Base-by-base conservation (phyloP, 2,797 vertebrate genomes). In the Sebastes vulpes region DNA sequence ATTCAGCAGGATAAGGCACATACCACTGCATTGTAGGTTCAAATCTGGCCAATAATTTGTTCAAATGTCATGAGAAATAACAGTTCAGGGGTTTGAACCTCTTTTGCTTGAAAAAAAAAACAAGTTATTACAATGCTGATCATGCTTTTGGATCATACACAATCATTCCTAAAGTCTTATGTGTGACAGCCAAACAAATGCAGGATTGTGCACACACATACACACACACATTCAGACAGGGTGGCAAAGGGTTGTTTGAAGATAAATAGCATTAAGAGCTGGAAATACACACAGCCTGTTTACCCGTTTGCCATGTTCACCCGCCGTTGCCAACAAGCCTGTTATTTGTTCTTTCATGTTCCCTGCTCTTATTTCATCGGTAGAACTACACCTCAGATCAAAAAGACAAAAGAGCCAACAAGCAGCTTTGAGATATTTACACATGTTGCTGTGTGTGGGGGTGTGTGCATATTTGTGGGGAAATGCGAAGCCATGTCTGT, bases 301-400 rank as follows among this genome's bases (percentile, higher is more conserved):
- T 92, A 82, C 84, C 60, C 76, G 78, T 89, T 90, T 89, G 81
- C 79, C 56, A 52, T 81, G 80, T 91, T 89, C 72, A 67, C 52
- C 74, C 23, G 5, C 14, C 14, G 21, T 81, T 92, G 79, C 82
- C 89, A 92, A 85, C 82, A 86, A 79, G 73, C 65, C 81, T 85
- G 65, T 87, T 90, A 81, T 90, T 82, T 91, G 70, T 88, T 83
- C 84, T 90, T 83, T 87, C 58, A 74, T 82, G 84, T 88, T 89
- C 65, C 31, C 72, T 85, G 65, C 48, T 81, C 35, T 67, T 63
- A 72, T 90, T 93, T 94, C 87, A 94, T 93, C 77, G 75, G 64
- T 48, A 81, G 79, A 90, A 64, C 68, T 85, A 83, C 78, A 66
- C 65, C 26, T 50, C 50, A 61, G 65, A 93, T 94, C 91, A 93